Percentiles rank a stretch among this genome's conserved stretches.
phyloP scores from a whole-genome alignment of 2,888 invertebrate species.

The Encarsia formosa region DNA sequence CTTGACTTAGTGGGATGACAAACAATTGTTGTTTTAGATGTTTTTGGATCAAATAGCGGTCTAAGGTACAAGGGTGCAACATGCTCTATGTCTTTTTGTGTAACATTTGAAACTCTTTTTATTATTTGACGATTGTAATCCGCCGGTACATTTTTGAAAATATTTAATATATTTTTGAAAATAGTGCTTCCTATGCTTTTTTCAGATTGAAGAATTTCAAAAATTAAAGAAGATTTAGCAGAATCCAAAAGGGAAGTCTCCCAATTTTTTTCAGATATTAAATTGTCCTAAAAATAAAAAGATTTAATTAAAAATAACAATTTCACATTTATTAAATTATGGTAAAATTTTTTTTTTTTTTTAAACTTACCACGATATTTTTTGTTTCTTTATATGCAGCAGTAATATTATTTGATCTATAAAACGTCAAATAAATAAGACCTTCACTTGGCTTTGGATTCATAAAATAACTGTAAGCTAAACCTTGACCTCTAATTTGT shows the following conservation, averaged over 20 bases:
- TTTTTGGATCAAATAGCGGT: conserved; percentile 61
- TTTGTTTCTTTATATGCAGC: conserved; percentile 76
- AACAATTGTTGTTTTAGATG: conserved; percentile 66
- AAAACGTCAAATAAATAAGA: conserved; percentile 67
- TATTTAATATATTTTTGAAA: conserved; percentile 66
- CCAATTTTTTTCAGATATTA: conserved; percentile 62
- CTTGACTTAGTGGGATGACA: conserved; percentile 74
- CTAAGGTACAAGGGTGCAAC: conserved; percentile 71
- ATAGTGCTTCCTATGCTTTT: conserved; percentile 74
- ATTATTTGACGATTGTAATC: conserved; percentile 69
- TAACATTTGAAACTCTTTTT: conserved; percentile 63
- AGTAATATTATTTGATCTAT: conserved; percentile 72
- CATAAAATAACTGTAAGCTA: conserved; percentile 76
- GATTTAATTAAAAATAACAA: neutral
- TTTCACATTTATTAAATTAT: neutral
- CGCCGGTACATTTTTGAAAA: conserved; percentile 64
- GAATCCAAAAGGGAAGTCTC: conserved; percentile 74
- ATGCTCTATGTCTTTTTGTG: conserved; percentile 59
- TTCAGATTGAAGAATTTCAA: conserved; percentile 77
- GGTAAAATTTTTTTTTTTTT: neutral
- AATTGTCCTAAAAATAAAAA: conserved; percentile 55
- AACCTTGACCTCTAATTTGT: conserved; percentile 79
- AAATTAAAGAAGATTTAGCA: conserved; percentile 82
- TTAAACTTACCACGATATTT: conserved; percentile 63
- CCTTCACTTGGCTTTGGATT: conserved; percentile 64